A percentile compares a stretch with the other conserved stretches of the same genome.
phyloP scores from a whole-genome alignment of 2,797 vertebrate species.

The Mycteria americana region DNA sequence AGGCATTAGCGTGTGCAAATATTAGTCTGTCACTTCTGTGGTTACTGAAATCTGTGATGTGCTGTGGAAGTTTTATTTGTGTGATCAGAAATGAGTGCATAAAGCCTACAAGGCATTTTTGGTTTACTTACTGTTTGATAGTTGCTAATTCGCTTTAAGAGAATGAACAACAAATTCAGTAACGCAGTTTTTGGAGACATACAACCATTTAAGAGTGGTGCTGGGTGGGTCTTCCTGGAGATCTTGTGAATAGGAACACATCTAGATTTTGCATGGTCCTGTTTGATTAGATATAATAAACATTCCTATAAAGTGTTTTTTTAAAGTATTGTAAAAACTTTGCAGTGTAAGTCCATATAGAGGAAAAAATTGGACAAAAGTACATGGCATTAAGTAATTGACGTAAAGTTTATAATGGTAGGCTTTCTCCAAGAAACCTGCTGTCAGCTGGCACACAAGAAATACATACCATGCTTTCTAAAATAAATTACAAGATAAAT shows the following conservation, averaged over 20 bases:
- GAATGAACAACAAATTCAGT: background rate
- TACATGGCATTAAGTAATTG: background rate
- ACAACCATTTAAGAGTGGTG: background rate
- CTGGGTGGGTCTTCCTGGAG: background rate
- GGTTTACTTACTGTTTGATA: background rate
- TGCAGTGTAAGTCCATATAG: background rate
- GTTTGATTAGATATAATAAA: background rate
- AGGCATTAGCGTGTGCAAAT: background rate
- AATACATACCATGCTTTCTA: background rate
- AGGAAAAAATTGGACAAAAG: background rate
- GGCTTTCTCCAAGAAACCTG: background rate
- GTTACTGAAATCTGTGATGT: background rate
- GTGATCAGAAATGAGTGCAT: background rate
- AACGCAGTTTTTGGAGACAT: background rate
- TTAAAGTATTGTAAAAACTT: background rate
- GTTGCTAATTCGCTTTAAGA: background rate
- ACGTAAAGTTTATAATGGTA: background rate
- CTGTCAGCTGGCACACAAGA: background rate
- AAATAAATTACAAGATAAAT: conserved; percentile 20
- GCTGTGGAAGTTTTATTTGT: background rate
- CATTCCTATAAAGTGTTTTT: background rate
- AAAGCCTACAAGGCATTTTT: background rate
- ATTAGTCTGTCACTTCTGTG: background rate
- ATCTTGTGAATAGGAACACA: background rate
- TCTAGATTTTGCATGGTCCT: background rate